Evolutionary conservation across 1,140 invertebrate genomes (phyloP).

Genomic region (Oscheius sp.): DNA sequence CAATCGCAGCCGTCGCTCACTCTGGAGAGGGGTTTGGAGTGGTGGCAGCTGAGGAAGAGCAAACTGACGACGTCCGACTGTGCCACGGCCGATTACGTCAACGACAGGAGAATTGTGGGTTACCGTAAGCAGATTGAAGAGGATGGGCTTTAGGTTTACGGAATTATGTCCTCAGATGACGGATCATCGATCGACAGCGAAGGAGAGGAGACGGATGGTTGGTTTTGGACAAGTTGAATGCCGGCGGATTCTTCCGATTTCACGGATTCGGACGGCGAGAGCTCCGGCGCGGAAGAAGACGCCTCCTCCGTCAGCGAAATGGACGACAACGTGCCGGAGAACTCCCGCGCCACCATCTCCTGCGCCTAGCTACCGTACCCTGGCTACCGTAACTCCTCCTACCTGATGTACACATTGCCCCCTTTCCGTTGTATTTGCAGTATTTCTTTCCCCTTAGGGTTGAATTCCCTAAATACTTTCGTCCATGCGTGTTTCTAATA

Average conservation of each 20-base stretch:
- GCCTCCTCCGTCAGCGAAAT: neutral
- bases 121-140: no score
- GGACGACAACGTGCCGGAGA: neutral
- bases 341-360: neutral
- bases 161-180: no score
- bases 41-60: neutral
- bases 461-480: no score
- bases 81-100: neutral
- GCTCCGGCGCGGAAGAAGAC: neutral
- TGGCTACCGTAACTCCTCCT: no score
- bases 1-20: neutral
- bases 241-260: neutral
- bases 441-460: no score
- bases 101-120: neutral
- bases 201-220: neutral
- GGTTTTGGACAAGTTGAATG: no score
- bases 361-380: no score
- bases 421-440: no score
- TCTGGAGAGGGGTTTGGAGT: neutral
- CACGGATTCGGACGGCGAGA: neutral
- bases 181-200: no score
- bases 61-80: neutral
- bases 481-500: no score
- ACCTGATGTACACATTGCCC: no score
- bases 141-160: no score